A percentile compares a stretch with the other conserved stretches of the same genome.
phyloP scores from a whole-genome alignment of 2,113 vertebrate genomes.

The Hemiprocne comata region DNA sequence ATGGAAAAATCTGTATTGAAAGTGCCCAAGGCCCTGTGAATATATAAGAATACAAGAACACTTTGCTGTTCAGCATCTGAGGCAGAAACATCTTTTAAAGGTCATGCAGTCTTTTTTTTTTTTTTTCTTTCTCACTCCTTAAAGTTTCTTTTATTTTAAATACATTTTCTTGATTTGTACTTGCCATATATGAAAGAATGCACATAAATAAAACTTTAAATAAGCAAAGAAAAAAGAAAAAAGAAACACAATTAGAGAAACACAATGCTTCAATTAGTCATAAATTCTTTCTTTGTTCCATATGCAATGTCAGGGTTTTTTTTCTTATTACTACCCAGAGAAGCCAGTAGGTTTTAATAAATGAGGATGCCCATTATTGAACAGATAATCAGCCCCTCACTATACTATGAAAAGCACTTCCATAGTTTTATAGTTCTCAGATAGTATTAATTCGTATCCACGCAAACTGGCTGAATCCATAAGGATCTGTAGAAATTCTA shows the following conservation, averaged over 20 bases:
- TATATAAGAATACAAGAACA: conserved; percentile 18
- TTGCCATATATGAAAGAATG: not conserved
- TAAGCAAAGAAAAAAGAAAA: not conserved
- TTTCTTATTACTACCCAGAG: not conserved
- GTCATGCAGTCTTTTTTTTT: not conserved
- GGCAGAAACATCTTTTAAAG: conserved; percentile 59
- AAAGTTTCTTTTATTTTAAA: not conserved
- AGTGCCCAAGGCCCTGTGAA: conserved; percentile 48
- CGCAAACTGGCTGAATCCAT: not conserved
- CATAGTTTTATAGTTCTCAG: not conserved
- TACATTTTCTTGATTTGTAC: not conserved
- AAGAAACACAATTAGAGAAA: not conserved
- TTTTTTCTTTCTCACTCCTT: not conserved
- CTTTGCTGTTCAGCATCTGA: conserved; percentile 33
- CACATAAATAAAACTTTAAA: not conserved
- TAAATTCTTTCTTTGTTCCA: not conserved
- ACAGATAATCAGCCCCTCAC: not conserved
- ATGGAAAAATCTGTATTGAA: conserved; percentile 46
- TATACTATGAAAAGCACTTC: fast-evolving
- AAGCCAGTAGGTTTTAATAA: not conserved
- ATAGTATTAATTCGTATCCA: not conserved
- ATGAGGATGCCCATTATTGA: not conserved
- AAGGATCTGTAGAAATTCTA: not conserved
- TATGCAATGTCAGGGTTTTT: not conserved
- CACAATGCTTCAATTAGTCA: not conserved